phyloP scores from a whole-genome alignment of 2,888 invertebrate genomes.

The Hypena proboscidalis region DNA sequence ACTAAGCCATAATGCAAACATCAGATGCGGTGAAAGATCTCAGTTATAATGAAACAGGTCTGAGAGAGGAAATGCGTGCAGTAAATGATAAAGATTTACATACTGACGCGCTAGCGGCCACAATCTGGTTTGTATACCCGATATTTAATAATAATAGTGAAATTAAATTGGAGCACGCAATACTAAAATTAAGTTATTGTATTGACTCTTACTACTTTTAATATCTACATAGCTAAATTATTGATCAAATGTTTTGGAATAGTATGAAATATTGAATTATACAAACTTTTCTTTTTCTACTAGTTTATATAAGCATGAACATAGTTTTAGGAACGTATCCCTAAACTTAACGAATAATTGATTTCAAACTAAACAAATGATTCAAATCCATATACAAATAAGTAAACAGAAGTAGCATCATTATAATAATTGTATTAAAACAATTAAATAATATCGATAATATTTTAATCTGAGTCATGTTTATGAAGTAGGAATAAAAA shows the following conservation, averaged over 20 bases:
- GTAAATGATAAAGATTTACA: constrained; percentile 72
- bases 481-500: constrained; percentile 33
- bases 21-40: constrained; percentile 43
- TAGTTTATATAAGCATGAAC: too few relatives aligned
- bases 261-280: too few relatives aligned
- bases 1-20: constrained; percentile 47
- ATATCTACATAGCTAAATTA: too few relatives aligned
- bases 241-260: too few relatives aligned
- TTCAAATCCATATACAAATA: too few relatives aligned
- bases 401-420: too few relatives aligned
- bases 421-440: too few relatives aligned
- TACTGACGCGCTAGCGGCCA: constrained; percentile 54
- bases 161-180: constrained; percentile 1
- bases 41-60: constrained; percentile 51
- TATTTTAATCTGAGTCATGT: constrained; percentile 24
- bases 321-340: too few relatives aligned
- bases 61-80: constrained; percentile 71
- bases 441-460: too few relatives aligned
- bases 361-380: too few relatives aligned
- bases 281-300: too few relatives aligned
- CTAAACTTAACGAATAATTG: too few relatives aligned
- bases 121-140: constrained; percentile 44
- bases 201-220: not conserved
- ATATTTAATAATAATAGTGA: constrained; percentile 28
- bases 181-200: not conserved